Percentiles rank a stretch among this genome's conserved stretches.
These are phyloP conservation scores for Melanerpes aurifrons DNA, from an alignment of 2,113 vertebrate species.

Conservation along the genomic window DNA sequence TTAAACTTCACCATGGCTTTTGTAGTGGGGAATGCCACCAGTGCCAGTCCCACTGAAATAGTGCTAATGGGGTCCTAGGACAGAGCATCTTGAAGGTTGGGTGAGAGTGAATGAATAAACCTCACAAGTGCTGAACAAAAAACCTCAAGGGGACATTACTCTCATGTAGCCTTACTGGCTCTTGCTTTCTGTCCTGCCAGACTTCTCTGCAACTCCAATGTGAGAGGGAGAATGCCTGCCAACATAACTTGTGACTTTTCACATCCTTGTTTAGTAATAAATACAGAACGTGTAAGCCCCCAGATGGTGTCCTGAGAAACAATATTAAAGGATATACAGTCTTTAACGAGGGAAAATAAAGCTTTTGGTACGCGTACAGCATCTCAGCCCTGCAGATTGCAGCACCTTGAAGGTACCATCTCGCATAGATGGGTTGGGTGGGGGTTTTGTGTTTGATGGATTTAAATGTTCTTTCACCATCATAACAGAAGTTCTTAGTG, in stretches of 20 bases:
- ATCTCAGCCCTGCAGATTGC: neutral
- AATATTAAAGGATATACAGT: neutral
- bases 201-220: neutral
- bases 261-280: neutral
- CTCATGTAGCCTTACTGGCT: neutral
- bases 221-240: neutral
- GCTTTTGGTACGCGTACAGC: neutral
- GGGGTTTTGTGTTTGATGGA: neutral
- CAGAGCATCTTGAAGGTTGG: neutral
- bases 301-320: neutral
- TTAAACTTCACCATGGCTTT: neutral
- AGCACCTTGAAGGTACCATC: neutral
- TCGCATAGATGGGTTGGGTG: neutral
- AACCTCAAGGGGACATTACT: neutral
- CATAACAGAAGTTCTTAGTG: constrained; percentile 28
- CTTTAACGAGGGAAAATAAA: neutral
- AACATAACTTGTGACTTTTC: neutral
- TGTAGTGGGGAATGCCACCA: neutral
- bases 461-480: constrained; percentile 19
- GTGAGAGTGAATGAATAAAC: neutral
- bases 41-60: neutral
- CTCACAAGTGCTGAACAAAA: neutral
- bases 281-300: neutral
- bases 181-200: neutral
- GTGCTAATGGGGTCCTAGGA: neutral